Evolutionary conservation across 2,797 vertebrate genomes (phyloP), one percentile per base, ranked within the genome.

Genomic region (Betta splendens): DNA sequence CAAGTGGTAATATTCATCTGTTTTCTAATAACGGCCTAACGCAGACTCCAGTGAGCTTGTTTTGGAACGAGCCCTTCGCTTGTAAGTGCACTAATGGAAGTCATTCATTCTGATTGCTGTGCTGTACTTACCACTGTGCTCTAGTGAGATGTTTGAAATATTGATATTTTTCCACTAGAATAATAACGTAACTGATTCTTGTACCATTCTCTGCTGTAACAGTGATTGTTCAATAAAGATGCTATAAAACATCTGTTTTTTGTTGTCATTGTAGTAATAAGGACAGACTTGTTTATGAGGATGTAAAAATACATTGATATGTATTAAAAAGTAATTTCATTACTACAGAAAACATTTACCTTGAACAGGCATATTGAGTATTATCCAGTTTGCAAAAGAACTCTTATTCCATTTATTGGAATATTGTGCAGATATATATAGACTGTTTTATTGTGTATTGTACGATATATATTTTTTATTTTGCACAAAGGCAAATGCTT

Each of bases 171-270:
- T 17, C 55, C 62, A 38, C 52, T 71, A 70, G 44, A 45, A 39
- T 43, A 47, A 72, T 44, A 18, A 23, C 65, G 32, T 63, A 51
- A 72, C 18, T 53, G 11, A 69, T 51, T 42, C 64, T 54, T 78
- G 72, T 77, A 74, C 58, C 25, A 66, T 71, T 80, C 55, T 68
- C 25, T 62, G 17, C 39, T 79, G 69, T 85, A 75, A 43, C 59
- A 62, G 75, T 75, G 68, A 47, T 72, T 75, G 77, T 68, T 83
- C 39, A 86, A 60, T 84, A 86, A 88, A 86, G 36, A 51, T 31
- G 25, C 45, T 47, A 22, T 35, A 43, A 57, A 68, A 68, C 7
- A 16, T 16, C 26, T 65, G 16, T 31, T 5, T 1, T 31, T 5
- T 7, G 9, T 23, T 35, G 2, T 23, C 5, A 1, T 16, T 49